Conservation (phyloP, 2,888 invertebrate species). For the Drosophila histrio region DNA sequence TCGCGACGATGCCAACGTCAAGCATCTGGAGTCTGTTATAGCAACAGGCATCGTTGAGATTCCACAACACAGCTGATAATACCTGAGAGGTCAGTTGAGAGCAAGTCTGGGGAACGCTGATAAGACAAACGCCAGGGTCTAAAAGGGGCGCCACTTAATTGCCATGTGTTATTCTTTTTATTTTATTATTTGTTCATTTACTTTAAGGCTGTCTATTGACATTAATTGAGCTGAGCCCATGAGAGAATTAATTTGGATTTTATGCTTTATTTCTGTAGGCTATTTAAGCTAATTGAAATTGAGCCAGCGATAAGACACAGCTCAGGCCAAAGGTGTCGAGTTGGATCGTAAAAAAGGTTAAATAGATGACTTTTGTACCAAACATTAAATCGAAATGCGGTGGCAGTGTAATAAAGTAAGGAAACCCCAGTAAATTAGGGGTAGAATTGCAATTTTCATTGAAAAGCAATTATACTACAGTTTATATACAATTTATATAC, state of each 20-base stretch:
- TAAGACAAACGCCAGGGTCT: constrained; percentile 29
- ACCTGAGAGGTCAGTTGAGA: constrained; percentile 38
- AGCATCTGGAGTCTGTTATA: constrained; percentile 31
- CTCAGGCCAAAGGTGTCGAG: not conserved
- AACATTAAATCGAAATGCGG: not conserved
- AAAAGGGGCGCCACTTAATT: constrained; percentile 26
- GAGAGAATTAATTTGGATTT: constrained; percentile 45
- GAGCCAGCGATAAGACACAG: constrained; percentile 30
- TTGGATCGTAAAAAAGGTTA: not conserved
- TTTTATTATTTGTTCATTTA: not conserved
- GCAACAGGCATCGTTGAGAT: constrained; percentile 34
- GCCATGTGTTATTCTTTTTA: constrained; percentile 15
- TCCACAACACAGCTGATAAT: constrained; percentile 43
- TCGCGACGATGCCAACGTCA: constrained; percentile 23
- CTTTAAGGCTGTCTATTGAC: constrained; percentile 27
- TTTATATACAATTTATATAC: no score
- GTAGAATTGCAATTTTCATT: no score
- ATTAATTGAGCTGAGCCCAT: constrained; percentile 33
- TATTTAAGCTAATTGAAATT: constrained; percentile 52
- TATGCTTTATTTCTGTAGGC: constrained; percentile 33
- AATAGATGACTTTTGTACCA: not conserved
- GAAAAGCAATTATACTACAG: no score
- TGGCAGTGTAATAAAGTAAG: not conserved
- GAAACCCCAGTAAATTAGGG: not conserved
- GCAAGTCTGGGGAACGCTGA: constrained; percentile 31